Evolutionary conservation across 23 tunicate genomes (phyloP), one percentile per base, ranked within the genome.

Genomic region (Ascidia mentula): DNA sequence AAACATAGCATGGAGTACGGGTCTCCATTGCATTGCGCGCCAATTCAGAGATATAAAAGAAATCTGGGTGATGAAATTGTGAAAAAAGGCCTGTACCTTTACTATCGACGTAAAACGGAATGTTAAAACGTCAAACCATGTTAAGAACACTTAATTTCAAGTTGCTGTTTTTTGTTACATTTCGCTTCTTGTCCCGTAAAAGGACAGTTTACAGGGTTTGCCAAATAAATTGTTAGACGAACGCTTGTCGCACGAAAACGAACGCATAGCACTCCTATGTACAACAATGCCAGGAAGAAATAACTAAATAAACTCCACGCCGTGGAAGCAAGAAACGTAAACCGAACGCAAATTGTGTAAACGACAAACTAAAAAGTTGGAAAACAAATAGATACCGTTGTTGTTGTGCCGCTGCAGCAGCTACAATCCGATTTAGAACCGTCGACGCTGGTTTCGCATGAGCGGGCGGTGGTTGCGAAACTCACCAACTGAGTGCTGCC

Each of bases 401-500:
- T 26, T 3, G 65, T 26, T 5, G 13, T 53, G 22, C 24, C 12
- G 65, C 13, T n/a, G 65, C 24, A 26, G 28, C 65, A 53, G 65
- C 22, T 26, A 26, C 24, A 20, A 53, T 53, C 65, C 65, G 65
- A 37, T 34, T 42, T 70, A 90, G 34, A 76, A 85, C 38, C 97
- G 82, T n/a, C 97, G 79, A 30, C 97, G 85, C 76, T 93, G 98
- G 72, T 93, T 93, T 45, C 98, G 75, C 93, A 88, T 93, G 33
- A 93, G 81, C 69, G 98, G 98, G 1, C 89, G 84, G 75, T 93
- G 98, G 71, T 88, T 84, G 74, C 93, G 89, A 28, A 93, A 87
- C 8, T 93, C 98, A 18, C 94, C 98, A 40, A 93, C 84, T 22
- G 98, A 93, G 60, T 93, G 98, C 40, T 86, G 93, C 89, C 89